phyloP scores from a whole-genome alignment of 2,113 vertebrate species.

The Pollimyrus isidori region DNA sequence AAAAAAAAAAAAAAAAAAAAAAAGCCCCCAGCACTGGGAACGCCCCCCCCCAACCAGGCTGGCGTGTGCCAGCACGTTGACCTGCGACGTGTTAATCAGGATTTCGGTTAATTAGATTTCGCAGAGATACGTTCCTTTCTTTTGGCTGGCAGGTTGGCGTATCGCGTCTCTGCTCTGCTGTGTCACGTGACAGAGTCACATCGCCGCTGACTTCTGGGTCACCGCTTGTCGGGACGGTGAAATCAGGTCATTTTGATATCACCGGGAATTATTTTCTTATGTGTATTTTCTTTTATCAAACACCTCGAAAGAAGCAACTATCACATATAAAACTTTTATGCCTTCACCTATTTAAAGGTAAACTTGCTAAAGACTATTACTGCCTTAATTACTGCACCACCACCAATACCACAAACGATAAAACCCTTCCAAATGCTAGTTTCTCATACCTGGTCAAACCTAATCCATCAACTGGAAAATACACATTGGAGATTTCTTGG shows the following conservation, averaged over 20 bases:
- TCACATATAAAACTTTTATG: neutral
- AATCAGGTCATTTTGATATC: neutral
- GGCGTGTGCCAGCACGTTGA: neutral
- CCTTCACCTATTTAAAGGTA: neutral
- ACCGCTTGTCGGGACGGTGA: neutral
- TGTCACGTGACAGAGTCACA: neutral
- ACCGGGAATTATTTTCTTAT: neutral
- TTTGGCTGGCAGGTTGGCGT: slow-evolving; percentile 17
- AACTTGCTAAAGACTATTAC: neutral
- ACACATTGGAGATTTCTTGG: neutral
- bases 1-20: too few relatives aligned
- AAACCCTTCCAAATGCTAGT: neutral
- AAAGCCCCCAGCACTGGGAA: neutral
- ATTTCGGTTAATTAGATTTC: slow-evolving; percentile 24
- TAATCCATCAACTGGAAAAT: neutral
- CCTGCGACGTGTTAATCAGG: slow-evolving; percentile 36
- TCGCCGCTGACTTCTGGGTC: neutral
- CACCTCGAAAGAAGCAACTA: neutral
- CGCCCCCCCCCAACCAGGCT: too few relatives aligned
- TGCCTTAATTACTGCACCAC: neutral
- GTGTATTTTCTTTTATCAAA: neutral
- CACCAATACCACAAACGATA: neutral
- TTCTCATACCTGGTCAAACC: neutral
- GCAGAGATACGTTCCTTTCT: neutral
- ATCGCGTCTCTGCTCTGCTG: slow-evolving; percentile 19